phyloP scores from a whole-genome alignment of 1,140 invertebrate genomes.

The Propsilocerus akamusi region DNA sequence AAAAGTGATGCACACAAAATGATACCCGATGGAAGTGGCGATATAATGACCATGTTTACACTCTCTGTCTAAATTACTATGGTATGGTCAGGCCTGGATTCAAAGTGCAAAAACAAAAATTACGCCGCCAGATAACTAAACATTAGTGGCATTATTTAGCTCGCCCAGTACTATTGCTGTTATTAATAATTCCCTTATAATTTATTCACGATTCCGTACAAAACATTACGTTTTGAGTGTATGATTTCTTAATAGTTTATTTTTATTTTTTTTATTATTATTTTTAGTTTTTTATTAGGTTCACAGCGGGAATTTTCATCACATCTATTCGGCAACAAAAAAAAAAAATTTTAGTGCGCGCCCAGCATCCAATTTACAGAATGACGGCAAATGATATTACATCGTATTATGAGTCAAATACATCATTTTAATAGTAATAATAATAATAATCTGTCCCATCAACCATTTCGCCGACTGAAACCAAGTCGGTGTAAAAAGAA shows the following conservation, averaged over 20 bases:
- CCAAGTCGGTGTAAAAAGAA: too few species aligned
- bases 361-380: too few species aligned
- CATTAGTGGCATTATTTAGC: not conserved
- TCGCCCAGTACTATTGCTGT: too few species aligned
- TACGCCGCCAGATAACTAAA: not conserved
- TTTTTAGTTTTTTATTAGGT: too few species aligned
- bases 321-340: not conserved
- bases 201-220: not conserved
- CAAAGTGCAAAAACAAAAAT: not conserved
- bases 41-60: conserved; percentile 1
- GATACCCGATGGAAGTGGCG: conserved; percentile 2
- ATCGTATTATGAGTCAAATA: not conserved
- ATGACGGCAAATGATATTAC: too few species aligned
- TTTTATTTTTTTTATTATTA: too few species aligned
- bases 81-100: too few species aligned
- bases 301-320: not conserved
- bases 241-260: conserved; percentile 3
- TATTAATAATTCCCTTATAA: conserved; percentile 2
- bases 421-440: too few species aligned
- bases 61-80: conserved; percentile 1
- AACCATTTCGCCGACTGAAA: too few species aligned
- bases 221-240: not conserved
- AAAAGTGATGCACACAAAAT: not conserved
- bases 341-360: too few species aligned
- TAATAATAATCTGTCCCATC: too few species aligned